Evolutionary conservation across 2,797 vertebrate genomes (phyloP).

Genomic region (Anisognathus igniventris): DNA sequence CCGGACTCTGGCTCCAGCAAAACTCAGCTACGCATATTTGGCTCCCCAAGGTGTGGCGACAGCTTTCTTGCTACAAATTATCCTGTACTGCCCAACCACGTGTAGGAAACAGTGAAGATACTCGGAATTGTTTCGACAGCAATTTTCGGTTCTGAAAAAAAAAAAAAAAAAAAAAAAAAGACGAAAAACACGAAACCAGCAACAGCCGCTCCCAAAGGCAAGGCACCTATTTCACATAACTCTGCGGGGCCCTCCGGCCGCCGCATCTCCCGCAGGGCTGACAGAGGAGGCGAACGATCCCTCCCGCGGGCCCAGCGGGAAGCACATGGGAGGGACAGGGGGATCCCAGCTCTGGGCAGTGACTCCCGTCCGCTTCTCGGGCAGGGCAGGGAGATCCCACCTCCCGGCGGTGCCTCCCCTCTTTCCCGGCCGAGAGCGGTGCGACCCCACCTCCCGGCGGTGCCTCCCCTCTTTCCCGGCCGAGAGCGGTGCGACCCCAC

Average conservation of each 20-base stretch:
- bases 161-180: rapidly evolving
- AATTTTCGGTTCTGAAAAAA: background rate
- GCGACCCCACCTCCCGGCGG: background rate
- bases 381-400: rapidly evolving
- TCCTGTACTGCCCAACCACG: rapidly evolving
- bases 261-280: background rate
- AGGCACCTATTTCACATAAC: background rate
- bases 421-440: background rate
- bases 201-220: background rate
- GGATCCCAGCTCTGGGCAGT: background rate
- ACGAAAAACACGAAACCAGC: rapidly evolving
- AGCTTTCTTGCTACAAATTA: background rate
- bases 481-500: no score
- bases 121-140: background rate
- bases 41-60: rapidly evolving
- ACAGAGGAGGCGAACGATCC: background rate
- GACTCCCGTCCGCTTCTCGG: no score
- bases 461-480: no score
- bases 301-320: background rate
- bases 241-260: background rate
- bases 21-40: rapidly evolving
- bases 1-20: rapidly evolving
- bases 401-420: background rate
- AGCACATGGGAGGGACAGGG: background rate
- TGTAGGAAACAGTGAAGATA: background rate